Evolutionary conservation across 2,113 vertebrate genomes (phyloP).

Genomic region (Mastomys coucha): DNA sequence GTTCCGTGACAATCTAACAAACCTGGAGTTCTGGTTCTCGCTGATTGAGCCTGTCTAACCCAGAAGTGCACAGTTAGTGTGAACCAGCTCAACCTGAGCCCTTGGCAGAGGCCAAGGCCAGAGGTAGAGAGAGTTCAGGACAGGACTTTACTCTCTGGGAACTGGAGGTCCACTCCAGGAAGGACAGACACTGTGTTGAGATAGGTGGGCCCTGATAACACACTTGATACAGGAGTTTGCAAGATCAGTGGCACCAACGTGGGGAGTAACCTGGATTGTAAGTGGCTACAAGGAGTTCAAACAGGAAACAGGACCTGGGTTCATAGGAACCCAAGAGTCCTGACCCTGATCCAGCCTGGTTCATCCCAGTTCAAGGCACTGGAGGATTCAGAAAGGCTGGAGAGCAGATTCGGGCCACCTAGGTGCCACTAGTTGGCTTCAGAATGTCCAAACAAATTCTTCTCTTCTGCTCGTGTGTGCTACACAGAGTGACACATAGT

Average conservation of each 20-base stretch:
- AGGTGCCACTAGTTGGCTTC: slow-evolving; percentile 91
- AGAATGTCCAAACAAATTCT: slow-evolving; percentile 87
- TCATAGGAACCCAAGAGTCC: background rate
- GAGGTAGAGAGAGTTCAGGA: background rate
- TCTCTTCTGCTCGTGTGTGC: slow-evolving; percentile 88
- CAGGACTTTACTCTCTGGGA: background rate
- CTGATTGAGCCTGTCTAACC: background rate
- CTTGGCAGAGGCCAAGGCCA: background rate
- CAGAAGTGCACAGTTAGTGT: background rate
- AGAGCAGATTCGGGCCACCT: slow-evolving; percentile 87
- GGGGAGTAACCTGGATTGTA: background rate
- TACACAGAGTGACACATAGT: background rate
- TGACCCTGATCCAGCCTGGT: too few relatives aligned
- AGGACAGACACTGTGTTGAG: background rate
- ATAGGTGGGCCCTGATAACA: background rate
- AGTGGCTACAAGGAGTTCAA: background rate
- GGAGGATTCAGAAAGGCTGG: slow-evolving; percentile 88
- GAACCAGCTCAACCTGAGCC: background rate
- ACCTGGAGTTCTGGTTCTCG: slow-evolving; percentile 87
- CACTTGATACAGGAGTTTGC: background rate
- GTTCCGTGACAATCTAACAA: slow-evolving; percentile 51
- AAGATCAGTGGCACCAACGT: background rate
- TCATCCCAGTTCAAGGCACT: background rate
- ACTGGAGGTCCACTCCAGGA: background rate
- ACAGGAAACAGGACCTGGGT: background rate